A percentile compares a stretch with the other conserved stretches of the same genome.
Conservation (phyloP, 2,113 vertebrate species). For the Carlito syrichta region DNA sequence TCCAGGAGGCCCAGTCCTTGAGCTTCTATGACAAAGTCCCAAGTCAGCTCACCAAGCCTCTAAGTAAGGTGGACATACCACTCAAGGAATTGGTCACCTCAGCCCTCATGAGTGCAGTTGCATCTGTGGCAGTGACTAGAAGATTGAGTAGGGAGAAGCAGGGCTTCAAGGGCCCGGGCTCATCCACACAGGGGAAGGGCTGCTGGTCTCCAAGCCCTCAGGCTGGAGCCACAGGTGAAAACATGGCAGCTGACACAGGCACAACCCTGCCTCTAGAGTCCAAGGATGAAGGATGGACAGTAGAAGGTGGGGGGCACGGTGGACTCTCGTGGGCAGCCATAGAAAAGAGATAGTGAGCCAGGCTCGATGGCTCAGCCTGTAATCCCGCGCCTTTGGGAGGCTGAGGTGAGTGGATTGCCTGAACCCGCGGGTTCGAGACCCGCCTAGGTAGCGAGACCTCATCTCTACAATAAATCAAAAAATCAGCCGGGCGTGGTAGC, state of each 20-base stretch:
- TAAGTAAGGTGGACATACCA: background rate
- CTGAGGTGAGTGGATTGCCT: no score
- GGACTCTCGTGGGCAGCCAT: no score
- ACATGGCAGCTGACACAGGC: no score
- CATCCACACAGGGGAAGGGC: background rate
- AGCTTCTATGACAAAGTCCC: background rate
- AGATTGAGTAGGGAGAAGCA: background rate
- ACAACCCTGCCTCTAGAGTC: background rate
- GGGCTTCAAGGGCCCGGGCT: background rate
- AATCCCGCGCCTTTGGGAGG: no score
- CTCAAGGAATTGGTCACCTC: background rate
- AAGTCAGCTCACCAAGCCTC: background rate
- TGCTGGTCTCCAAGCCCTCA: background rate
- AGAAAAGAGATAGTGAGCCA: no score
- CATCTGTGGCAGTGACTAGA: accelerated
- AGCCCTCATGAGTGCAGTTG: no score
- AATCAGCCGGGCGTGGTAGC: no score
- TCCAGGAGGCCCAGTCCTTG: background rate
- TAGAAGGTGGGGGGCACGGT: accelerated
- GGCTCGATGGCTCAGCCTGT: no score
- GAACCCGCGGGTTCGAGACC: no score
- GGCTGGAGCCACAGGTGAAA: background rate
- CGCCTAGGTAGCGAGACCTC: no score
- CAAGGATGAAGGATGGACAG: no score
- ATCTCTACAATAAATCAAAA: no score